Conservation (phyloP, 2,888 invertebrate species). For the Lasioglossum marginatum region DNA sequence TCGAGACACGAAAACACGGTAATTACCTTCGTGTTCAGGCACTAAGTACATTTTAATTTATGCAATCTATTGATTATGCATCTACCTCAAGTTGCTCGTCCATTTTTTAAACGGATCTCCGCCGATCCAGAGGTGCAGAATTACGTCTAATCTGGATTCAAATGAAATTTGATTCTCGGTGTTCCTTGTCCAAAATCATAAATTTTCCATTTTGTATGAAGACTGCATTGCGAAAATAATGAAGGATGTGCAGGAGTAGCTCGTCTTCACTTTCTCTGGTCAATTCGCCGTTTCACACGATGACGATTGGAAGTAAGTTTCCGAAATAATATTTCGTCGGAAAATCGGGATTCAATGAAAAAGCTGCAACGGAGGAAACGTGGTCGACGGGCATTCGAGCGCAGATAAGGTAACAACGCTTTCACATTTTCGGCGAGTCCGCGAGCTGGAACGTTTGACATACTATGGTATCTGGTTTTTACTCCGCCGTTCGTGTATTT, state of each 20-base stretch:
- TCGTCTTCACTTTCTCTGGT: background rate
- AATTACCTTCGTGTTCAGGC: background rate
- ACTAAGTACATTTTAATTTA: background rate
- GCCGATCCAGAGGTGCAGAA: too few relatives aligned
- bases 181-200: too few relatives aligned
- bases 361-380: conserved; percentile 1
- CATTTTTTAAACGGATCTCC: too few relatives aligned
- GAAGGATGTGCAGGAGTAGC: too few relatives aligned
- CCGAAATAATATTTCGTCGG: background rate
- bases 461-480: conserved; percentile 50
- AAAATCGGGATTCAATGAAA: background rate
- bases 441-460: conserved; percentile 27
- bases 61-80: too few relatives aligned
- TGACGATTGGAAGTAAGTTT: background rate
- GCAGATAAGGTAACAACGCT: conserved; percentile 34
- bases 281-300: background rate
- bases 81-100: too few relatives aligned
- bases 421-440: conserved; percentile 39
- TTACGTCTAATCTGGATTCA: too few relatives aligned
- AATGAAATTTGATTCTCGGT: too few relatives aligned
- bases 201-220: too few relatives aligned
- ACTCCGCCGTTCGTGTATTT: conserved; percentile 48
- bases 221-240: too few relatives aligned
- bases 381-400: background rate
- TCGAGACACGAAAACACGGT: background rate